Evolutionary conservation across 2,888 invertebrate species (phyloP), one percentile per base, ranked within the genome.

Genomic region (Tetranychus truncatus): DNA sequence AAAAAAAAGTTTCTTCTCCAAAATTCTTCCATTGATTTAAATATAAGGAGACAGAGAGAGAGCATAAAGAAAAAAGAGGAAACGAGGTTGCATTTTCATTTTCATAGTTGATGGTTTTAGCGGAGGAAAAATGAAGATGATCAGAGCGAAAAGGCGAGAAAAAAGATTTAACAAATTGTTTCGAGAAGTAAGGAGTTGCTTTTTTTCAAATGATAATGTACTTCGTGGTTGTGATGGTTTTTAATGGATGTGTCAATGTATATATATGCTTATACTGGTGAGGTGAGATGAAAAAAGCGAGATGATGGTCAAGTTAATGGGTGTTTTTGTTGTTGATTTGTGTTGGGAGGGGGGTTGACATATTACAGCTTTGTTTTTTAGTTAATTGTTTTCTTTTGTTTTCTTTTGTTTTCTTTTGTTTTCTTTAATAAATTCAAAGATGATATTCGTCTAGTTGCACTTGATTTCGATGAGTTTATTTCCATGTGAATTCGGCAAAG

Each of bases 401-500:
- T 9, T n/a, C n/a, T n/a, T n/a, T n/a, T n/a, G n/a, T n/a, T n/a
- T n/a, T n/a, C n/a, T 1, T 46, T 46, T 11, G 8, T 46, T 46
- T 15, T 15, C 9, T 15, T 55, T 55, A 55, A 55, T 55, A 55
- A 55, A 55, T 55, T 55, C 34, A 15, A 55, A 15, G 55, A 55
- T 55, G 55, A 55, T 55, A 55, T 55, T 55, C 55, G 55, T 55
- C 55, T 55, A 55, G 55, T 55, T 55, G 55, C 55, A 55, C 55
- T 55, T 55, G 55, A 55, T 55, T 55, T 55, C 55, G 55, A 55
- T 55, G 55, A 55, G 55, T 55, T 34, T 34, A 34, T 34, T 55
- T 55, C 55, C 55, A 55, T 55, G 55, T 15, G 55, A 55, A 55
- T 55, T 55, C 55, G 55, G 55, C 55, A 55, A 55, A 55, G 55